Evolutionary conservation across 2,113 vertebrate species (phyloP).

Genomic region (Irena cyanogastra): DNA sequence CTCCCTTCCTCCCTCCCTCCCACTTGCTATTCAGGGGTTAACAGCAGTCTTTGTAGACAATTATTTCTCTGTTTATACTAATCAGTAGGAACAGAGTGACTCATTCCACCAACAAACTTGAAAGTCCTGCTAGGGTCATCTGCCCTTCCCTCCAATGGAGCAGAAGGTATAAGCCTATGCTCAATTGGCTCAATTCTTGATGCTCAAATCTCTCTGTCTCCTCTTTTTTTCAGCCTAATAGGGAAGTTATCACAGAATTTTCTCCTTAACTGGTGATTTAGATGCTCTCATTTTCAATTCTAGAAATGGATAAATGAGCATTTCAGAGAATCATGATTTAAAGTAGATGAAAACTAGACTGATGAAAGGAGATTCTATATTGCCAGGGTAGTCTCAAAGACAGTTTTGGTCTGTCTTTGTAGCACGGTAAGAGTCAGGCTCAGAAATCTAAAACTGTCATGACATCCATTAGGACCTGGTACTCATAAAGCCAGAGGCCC

Average conservation of each 20-base stretch:
- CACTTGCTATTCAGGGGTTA: not conserved
- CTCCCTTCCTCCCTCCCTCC: not conserved
- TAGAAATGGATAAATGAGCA: not conserved
- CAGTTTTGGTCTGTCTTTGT: not conserved
- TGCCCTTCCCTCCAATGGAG: not conserved
- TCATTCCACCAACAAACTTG: not conserved
- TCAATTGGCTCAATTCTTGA: not conserved
- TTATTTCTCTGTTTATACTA: not conserved
- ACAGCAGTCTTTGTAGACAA: not conserved
- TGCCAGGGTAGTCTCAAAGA: not conserved
- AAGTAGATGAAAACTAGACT: not conserved
- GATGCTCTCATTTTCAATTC: not conserved
- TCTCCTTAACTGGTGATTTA: not conserved
- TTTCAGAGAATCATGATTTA: not conserved
- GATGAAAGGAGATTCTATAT: not conserved
- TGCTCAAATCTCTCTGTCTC: not conserved
- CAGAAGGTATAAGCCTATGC: not conserved
- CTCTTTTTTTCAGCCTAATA: not conserved
- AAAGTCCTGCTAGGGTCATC: not conserved
- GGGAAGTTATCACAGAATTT: not conserved
- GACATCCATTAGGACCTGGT: not conserved
- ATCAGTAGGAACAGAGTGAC: not conserved
- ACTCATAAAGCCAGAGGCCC: not conserved
- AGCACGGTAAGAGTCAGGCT: not conserved
- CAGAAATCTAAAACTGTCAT: not conserved